A percentile compares a stretch with the other conserved stretches of the same genome.
Evolutionary conservation across 2,797 vertebrate genomes (phyloP).

Genomic region (Yasuhikotakia modesta): DNA sequence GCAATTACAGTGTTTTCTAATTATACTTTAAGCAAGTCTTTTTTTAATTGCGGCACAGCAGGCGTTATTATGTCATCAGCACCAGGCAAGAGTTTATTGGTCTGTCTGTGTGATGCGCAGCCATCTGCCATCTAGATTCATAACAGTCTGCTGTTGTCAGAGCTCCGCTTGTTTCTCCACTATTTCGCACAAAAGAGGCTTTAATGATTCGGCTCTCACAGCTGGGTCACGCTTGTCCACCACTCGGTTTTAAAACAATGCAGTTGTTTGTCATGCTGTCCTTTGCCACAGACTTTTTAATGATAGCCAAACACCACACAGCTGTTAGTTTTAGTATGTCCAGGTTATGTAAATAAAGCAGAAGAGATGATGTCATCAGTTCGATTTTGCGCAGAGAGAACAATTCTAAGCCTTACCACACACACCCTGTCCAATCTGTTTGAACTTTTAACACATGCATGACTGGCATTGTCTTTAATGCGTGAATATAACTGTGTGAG

Average conservation of each 20-base stretch:
- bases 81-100: conserved; percentile 35
- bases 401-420: conserved; percentile 44
- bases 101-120: conserved; percentile 61
- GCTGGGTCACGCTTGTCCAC: conserved; percentile 60
- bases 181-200: conserved; percentile 36
- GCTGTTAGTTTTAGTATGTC: not conserved
- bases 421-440: conserved; percentile 4
- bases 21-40: conserved; percentile 1
- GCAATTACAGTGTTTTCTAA: conserved; percentile 12
- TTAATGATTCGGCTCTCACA: conserved; percentile 55
- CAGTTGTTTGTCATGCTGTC: conserved; percentile 19
- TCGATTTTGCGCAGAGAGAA: conserved; percentile 10
- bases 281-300: not conserved
- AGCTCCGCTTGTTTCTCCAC: conserved; percentile 51
- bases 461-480: conserved; percentile 35
- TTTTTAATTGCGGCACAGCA: conserved; percentile 21
- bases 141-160: conserved; percentile 65
- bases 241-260: conserved; percentile 50
- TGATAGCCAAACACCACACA: not conserved
- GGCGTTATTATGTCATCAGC: not conserved
- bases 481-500: conserved; percentile 49
- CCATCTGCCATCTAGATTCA: conserved; percentile 65
- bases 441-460: conserved; percentile 27
- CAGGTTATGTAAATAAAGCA: not conserved
- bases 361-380: not conserved